phyloP scores from a whole-genome alignment of 2,888 invertebrate species.

The Neoaliturus tenellus region DNA sequence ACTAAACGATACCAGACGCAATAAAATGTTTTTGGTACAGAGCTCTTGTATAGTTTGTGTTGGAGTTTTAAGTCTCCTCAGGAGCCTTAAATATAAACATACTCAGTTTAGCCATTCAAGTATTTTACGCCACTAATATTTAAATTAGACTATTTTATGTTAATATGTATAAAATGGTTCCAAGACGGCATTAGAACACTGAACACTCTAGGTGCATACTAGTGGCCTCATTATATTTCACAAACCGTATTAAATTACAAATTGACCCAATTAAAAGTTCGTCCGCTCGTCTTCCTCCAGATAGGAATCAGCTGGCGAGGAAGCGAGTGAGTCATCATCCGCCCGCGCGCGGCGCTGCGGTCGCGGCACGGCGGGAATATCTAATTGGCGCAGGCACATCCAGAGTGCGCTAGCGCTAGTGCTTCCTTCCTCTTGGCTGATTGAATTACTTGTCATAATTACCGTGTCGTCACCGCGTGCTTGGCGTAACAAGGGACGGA shows the following conservation, averaged over 20 bases:
- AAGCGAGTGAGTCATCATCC: constrained; percentile 10
- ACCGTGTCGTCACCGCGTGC: neutral
- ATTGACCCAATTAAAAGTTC: neutral
- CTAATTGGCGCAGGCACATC: neutral
- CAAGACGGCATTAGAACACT: too few species aligned
- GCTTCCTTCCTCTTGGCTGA: neutral
- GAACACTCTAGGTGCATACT: too few species aligned
- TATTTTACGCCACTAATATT: too few species aligned
- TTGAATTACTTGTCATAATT: neutral
- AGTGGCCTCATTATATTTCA: neutral
- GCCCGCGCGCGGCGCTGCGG: constrained; percentile 1
- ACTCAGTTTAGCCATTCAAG: too few species aligned
- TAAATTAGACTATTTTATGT: too few species aligned
- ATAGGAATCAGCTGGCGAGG: constrained; percentile 33
- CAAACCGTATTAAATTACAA: constrained; percentile 1
- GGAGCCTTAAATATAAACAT: too few species aligned
- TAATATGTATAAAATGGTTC: too few species aligned
- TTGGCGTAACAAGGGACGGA: neutral
- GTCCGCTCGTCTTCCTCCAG: neutral
- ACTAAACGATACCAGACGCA: too few species aligned
- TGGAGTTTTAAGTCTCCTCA: too few species aligned
- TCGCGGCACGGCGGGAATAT: constrained; percentile 10
- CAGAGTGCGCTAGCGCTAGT: too few species aligned
- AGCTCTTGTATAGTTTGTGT: too few species aligned
- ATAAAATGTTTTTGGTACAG: too few species aligned